Percentiles rank a stretch among this genome's conserved stretches.
Evolutionary conservation across 2,113 vertebrate genomes (phyloP).

Genomic region (Aleadryas rufinucha): DNA sequence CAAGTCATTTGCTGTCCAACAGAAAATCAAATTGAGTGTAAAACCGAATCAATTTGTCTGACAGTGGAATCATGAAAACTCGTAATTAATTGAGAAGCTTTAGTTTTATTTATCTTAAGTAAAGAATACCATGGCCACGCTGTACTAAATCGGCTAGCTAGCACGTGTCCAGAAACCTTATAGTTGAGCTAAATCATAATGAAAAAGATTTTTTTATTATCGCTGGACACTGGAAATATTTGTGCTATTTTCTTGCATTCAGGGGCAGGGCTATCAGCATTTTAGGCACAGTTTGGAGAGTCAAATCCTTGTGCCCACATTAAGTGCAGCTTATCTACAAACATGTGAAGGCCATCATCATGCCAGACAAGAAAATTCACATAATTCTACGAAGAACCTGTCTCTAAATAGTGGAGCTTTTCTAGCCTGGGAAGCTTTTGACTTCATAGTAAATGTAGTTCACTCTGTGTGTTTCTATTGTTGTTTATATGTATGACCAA

Average conservation of each 20-base stretch:
- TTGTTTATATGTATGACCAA: not conserved
- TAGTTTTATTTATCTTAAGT: conserved; percentile 16
- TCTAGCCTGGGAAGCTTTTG: not conserved
- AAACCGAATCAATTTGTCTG: conserved; percentile 54
- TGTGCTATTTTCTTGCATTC: not conserved
- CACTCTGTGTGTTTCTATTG: fast-evolving
- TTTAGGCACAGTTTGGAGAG: not conserved
- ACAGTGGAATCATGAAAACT: conserved; percentile 30
- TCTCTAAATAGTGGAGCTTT: not conserved
- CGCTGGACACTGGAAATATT: not conserved
- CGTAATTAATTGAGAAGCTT: not conserved
- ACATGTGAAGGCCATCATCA: fast-evolving
- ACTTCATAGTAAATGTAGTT: not conserved
- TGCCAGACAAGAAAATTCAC: not conserved
- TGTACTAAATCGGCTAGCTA: not conserved
- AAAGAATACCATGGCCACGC: not conserved
- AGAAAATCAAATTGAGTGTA: conserved; percentile 57
- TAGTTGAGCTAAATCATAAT: not conserved
- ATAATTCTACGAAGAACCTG: not conserved
- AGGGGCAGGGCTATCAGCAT: not conserved
- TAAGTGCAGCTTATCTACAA: not conserved
- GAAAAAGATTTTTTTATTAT: not conserved
- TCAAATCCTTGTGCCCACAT: not conserved
- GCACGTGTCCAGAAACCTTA: not conserved
- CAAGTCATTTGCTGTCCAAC: conserved; percentile 18